Evolutionary conservation across 2,113 vertebrate genomes (phyloP).

Genomic region (Pterophyllum scalare): DNA sequence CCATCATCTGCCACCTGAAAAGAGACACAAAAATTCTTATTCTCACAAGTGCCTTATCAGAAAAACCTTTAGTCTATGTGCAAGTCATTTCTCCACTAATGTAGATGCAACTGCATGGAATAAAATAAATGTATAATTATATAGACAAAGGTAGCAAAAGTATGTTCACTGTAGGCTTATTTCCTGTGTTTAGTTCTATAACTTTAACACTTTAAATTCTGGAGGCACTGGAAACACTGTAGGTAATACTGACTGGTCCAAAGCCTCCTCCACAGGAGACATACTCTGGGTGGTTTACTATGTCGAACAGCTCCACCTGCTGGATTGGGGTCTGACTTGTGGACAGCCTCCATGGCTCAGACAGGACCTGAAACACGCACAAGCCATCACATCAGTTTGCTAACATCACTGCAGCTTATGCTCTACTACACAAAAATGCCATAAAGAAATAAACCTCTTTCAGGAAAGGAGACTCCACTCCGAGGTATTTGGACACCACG

Average conservation of each 20-base stretch:
- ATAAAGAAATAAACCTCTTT: constrained; percentile 76
- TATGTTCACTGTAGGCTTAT: not conserved
- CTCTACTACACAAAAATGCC: not conserved
- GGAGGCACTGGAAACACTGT: not conserved
- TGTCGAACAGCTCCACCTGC: constrained; percentile 87
- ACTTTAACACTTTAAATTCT: not conserved
- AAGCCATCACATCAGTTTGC: not conserved
- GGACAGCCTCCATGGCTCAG: constrained; percentile 88
- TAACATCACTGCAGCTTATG: not conserved
- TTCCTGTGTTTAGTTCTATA: not conserved
- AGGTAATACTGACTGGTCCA: constrained; percentile 85
- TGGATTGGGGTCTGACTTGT: constrained; percentile 90
- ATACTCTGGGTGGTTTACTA: constrained; percentile 87
- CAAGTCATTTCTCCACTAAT: not conserved
- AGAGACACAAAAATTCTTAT: not conserved
- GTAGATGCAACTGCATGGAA: not conserved
- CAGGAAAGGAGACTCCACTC: constrained; percentile 84
- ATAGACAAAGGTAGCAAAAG: too few species aligned
- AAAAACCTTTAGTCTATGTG: not conserved
- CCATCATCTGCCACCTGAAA: constrained; percentile 88
- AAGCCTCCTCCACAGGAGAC: constrained; percentile 91
- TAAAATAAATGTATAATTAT: not conserved
- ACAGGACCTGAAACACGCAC: constrained; percentile 81
- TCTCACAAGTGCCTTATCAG: not conserved
- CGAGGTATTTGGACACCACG: constrained; percentile 85